phyloP scores from a whole-genome alignment of 2,113 vertebrate genomes.

The Tretioscincus oriximinensis region DNA sequence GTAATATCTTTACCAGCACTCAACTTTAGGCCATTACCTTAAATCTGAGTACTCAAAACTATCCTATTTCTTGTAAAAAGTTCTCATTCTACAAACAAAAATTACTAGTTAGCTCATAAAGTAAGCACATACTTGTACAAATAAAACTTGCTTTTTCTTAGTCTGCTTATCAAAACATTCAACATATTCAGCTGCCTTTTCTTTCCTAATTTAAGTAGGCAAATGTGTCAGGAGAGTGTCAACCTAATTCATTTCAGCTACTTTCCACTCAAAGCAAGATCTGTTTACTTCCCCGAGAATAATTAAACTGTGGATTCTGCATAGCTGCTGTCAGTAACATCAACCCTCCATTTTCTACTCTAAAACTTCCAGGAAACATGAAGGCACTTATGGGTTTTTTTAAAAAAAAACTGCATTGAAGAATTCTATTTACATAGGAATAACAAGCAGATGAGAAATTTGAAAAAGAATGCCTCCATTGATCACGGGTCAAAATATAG shows the following conservation, averaged over 20 bases:
- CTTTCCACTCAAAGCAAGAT: neutral
- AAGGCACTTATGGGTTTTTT: neutral
- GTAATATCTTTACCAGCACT: too few species aligned
- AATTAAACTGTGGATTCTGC: slow-evolving; percentile 16
- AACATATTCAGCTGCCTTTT: neutral
- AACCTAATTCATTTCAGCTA: neutral
- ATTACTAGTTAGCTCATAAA: too few species aligned
- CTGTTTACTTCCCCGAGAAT: neutral
- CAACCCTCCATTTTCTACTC: neutral
- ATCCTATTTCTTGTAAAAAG: too few species aligned
- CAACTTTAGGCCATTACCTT: too few species aligned
- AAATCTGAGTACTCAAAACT: too few species aligned
- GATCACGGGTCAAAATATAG: neutral
- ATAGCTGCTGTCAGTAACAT: neutral
- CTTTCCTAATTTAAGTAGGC: slow-evolving; percentile 1
- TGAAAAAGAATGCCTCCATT: neutral
- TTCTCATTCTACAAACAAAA: too few species aligned
- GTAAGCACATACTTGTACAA: neutral
- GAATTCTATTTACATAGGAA: neutral
- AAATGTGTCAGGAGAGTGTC: neutral
- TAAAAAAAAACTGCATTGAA: slow-evolving; percentile 8
- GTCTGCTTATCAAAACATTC: slow-evolving; percentile 2
- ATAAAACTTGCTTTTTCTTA: neutral
- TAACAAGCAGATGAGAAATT: neutral
- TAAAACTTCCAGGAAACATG: slow-evolving; percentile 1